Conservation (phyloP, 2,797 vertebrate genomes). For the Acanthis flammea region DNA sequence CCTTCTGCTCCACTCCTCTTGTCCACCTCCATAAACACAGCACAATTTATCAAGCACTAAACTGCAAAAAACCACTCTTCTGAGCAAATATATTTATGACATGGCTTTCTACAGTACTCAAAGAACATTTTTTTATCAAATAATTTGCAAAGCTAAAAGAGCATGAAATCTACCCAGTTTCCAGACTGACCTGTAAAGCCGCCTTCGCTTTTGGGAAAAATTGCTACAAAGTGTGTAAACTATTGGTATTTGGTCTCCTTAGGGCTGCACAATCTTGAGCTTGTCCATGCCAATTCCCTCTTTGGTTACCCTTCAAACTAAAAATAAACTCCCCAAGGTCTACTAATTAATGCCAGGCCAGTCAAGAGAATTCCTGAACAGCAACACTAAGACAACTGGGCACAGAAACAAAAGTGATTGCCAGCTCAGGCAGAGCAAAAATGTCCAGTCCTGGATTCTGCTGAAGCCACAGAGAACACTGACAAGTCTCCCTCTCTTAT, state of each 20-base stretch:
- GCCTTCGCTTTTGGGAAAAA: background rate
- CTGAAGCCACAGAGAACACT: constrained; percentile 15
- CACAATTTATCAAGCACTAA: background rate
- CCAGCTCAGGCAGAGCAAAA: background rate
- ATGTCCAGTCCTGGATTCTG: background rate
- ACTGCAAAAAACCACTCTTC: background rate
- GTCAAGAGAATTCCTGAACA: constrained; percentile 28
- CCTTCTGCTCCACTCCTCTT: constrained; percentile 1
- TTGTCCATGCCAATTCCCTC: background rate
- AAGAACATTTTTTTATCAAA: background rate
- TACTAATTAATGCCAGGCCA: constrained; percentile 5
- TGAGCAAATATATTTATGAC: background rate
- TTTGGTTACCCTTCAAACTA: background rate
- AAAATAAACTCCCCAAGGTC: constrained; percentile 3
- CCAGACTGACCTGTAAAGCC: background rate
- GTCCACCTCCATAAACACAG: background rate
- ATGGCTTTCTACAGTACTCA: background rate
- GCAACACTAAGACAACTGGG: background rate
- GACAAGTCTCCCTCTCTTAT: constrained; percentile 1
- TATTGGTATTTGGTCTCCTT: background rate
- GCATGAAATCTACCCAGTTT: background rate
- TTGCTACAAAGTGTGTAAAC: background rate
- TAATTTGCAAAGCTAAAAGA: background rate
- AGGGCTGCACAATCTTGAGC: background rate
- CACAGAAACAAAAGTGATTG: background rate